phyloP scores from a whole-genome alignment of 2,797 vertebrate genomes.

The Etheostoma nigrum region DNA sequence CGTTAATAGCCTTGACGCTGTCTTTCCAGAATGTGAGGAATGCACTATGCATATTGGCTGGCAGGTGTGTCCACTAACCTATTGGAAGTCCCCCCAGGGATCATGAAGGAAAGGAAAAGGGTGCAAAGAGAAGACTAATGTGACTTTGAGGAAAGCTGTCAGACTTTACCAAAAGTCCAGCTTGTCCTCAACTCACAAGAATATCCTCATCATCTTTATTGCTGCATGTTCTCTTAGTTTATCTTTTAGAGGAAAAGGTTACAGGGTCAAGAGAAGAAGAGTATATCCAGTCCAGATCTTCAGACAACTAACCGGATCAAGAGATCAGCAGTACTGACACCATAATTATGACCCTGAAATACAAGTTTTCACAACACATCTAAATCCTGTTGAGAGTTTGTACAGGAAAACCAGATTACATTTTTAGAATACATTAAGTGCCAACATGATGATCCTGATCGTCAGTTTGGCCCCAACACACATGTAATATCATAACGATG shows the following conservation, averaged over 20 bases:
- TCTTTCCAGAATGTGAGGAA: slow-evolving; percentile 77
- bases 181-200: not conserved
- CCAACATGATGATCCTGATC: slow-evolving; percentile 6
- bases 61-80: slow-evolving; percentile 38
- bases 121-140: slow-evolving; percentile 6
- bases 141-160: not conserved
- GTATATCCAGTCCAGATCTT: slow-evolving; percentile 42
- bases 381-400: slow-evolving; percentile 10
- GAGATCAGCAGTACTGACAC: slow-evolving; percentile 59
- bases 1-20: slow-evolving; percentile 69
- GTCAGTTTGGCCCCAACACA: slow-evolving; percentile 19
- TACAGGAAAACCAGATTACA: slow-evolving; percentile 22
- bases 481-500: slow-evolving; percentile 11
- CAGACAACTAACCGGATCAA: slow-evolving; percentile 47
- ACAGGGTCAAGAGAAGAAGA: slow-evolving; percentile 41
- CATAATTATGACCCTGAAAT: slow-evolving; percentile 31
- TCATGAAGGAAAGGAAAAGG: slow-evolving; percentile 30
- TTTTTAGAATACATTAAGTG: not conserved
- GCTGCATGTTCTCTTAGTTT: not conserved
- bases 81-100: slow-evolving; percentile 46
- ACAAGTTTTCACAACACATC: slow-evolving; percentile 49
- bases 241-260: not conserved
- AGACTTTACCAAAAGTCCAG: not conserved
- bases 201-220: slow-evolving; percentile 7
- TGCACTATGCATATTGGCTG: slow-evolving; percentile 53